Percentiles rank a stretch among this genome's conserved stretches.
Conservation (phyloP, 2,888 invertebrate genomes). For the Amphipyra tragopoginis region DNA sequence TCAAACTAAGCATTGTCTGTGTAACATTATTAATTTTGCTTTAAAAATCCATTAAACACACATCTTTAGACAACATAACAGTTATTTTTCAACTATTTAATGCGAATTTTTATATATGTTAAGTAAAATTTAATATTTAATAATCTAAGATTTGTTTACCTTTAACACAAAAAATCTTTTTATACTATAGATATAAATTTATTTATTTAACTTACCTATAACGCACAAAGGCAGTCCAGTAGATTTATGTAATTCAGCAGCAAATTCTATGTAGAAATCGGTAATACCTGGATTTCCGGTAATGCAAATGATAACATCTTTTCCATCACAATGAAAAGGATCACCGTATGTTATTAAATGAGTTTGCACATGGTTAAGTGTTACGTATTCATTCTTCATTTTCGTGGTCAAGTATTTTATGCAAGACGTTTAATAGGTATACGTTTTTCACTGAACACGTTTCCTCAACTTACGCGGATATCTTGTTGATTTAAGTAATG, state of each 20-base stretch:
- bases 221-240: conserved; percentile 94
- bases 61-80: no score
- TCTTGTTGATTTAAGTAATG: not conserved
- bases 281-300: conserved; percentile 97
- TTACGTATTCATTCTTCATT: conserved; percentile 68
- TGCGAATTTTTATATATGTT: no score
- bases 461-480: not conserved
- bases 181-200: not conserved
- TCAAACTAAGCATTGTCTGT: no score
- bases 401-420: conserved; percentile 4
- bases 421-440: no score
- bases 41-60: no score
- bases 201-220: conserved; percentile 86
- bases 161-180: no score
- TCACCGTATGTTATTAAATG: conserved; percentile 93
- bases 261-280: conserved; percentile 94
- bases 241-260: conserved; percentile 90
- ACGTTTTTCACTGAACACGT: not conserved
- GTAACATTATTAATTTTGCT: no score
- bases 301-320: conserved; percentile 93
- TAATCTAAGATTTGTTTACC: no score
- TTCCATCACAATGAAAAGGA: conserved; percentile 88
- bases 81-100: no score
- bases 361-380: conserved; percentile 92
- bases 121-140: no score